A percentile compares a stretch with the other conserved stretches of the same genome.
Evolutionary conservation across 1,140 invertebrate genomes (phyloP).

Genomic region (Oreohelix idahoensis): DNA sequence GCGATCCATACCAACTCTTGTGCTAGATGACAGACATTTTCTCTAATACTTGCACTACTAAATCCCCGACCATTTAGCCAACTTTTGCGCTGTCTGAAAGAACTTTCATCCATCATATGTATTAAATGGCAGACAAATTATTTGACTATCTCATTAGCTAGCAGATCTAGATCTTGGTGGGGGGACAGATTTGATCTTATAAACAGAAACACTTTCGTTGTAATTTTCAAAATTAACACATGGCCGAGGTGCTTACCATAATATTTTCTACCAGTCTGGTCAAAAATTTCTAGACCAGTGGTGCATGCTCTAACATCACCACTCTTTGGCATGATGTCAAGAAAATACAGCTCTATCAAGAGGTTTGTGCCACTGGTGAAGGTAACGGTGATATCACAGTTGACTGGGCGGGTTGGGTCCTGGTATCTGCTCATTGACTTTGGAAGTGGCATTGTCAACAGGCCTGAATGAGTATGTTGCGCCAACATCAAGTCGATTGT

Average conservation of each 20-base stretch:
- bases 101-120: too few species aligned
- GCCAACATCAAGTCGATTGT: constrained; percentile 7
- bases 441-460: constrained; percentile 10
- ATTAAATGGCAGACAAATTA: too few species aligned
- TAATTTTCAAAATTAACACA: too few species aligned
- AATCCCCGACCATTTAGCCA: too few species aligned
- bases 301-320: not conserved
- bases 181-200: too few species aligned
- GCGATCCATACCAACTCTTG: too few species aligned
- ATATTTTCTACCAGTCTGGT: constrained; percentile 18
- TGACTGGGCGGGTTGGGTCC: not conserved
- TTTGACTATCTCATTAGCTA: too few species aligned
- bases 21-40: too few species aligned
- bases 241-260: constrained; percentile 34
- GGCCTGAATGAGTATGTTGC: not conserved
- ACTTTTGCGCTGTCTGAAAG: too few species aligned
- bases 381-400: constrained; percentile 31
- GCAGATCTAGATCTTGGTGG: too few species aligned
- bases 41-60: too few species aligned
- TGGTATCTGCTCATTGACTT: constrained; percentile 10
- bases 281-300: constrained; percentile 28
- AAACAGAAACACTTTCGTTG: too few species aligned
- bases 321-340: constrained; percentile 25
- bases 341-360: constrained; percentile 29
- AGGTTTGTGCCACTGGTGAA: constrained; percentile 30